Base-by-base conservation (phyloP, 2,113 vertebrate species). In the Oxygymnocypris stewartii region DNA sequence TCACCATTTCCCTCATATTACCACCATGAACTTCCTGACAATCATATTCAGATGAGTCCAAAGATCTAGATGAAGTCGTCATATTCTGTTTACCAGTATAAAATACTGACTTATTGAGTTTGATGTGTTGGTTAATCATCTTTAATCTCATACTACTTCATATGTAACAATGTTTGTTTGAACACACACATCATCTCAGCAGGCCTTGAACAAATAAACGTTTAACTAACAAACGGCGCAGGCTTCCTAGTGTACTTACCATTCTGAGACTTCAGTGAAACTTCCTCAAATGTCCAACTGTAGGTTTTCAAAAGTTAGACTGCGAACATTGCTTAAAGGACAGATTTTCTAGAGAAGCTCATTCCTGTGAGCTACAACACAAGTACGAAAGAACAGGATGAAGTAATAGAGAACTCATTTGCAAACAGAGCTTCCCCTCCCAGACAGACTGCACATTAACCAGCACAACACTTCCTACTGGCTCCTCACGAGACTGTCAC, bases 361-460 rank as follows among this genome's bases (percentile, higher is more conserved):
- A 47, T 42, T 37, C 85, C 4, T 79, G 20, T 18, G 20, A 69
- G 79, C 71, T 83, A 42, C 54, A 82, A 54, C 31, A 67, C 31
- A 28, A 49, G 69, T 3, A 65, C 86, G 42, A 84, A 69, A 47
- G 81, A 87, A 83, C 76, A 91, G 87, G 49, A 75, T 86, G 84
- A 77, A 89, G 83, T 13, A 23, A 23, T 73, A 54, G n/a, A 87
- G 79, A 87, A 25, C 86, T 89, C 61, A 89, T 89, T 89, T 89
- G 88, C 88, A 88, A 91, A 90, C 87, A 91, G 89, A 89, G 88
- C 86, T 90, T 88, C 88, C 88, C 93, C 90, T 90, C 87, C 85
- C 49, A 71, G 35, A 31, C 61, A 78, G 76, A 90, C 93, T 91
- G 93, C 87, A 92, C 89, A 94, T 94, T 95, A 92, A 94, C 93